A percentile compares a stretch with the other conserved stretches of the same genome.
Conservation (phyloP, 2,888 invertebrate species). For the Mycalesis mineus region DNA sequence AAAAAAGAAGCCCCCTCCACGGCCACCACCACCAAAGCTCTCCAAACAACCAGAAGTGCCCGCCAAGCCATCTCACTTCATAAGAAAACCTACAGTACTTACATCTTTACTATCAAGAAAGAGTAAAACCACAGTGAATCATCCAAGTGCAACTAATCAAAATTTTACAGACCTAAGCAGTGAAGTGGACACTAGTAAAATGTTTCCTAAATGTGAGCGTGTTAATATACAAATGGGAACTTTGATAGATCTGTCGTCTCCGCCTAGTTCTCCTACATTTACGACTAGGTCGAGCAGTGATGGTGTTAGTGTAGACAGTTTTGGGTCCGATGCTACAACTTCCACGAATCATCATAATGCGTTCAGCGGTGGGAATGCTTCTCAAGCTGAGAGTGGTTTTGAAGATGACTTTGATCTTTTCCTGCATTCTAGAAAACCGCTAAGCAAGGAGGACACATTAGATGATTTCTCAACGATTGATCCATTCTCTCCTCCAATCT, state of each 20-base stretch:
- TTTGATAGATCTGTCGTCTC: conserved; percentile 84
- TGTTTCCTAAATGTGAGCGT: conserved; percentile 70
- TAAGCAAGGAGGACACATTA: conserved; percentile 58
- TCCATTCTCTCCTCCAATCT: conserved; percentile 74
- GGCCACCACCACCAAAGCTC: conserved; percentile 82
- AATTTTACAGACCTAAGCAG: conserved; percentile 43
- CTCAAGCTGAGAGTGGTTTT: conserved; percentile 87
- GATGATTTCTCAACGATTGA: conserved; percentile 77
- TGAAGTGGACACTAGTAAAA: conserved; percentile 58
- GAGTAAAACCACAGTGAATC: conserved; percentile 46
- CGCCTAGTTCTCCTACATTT: conserved; percentile 86
- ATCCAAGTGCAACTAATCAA: conserved; percentile 36
- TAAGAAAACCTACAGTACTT: conserved; percentile 69
- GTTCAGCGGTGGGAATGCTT: conserved; percentile 80
- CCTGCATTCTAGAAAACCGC: conserved; percentile 65
- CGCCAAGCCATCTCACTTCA: conserved; percentile 74
- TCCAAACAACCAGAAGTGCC: conserved; percentile 59
- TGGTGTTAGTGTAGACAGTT: conserved; percentile 85
- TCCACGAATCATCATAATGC: conserved; percentile 74
- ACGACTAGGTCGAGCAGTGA: conserved; percentile 86
- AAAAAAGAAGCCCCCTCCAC: conserved; percentile 84
- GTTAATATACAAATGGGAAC: conserved; percentile 73
- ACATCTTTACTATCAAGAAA: conserved; percentile 63
- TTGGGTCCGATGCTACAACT: conserved; percentile 84
- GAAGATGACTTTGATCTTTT: conserved; percentile 89